phyloP scores from a whole-genome alignment of 92 coral and sea anemone species.

The Palythoa caribaeorum region DNA sequence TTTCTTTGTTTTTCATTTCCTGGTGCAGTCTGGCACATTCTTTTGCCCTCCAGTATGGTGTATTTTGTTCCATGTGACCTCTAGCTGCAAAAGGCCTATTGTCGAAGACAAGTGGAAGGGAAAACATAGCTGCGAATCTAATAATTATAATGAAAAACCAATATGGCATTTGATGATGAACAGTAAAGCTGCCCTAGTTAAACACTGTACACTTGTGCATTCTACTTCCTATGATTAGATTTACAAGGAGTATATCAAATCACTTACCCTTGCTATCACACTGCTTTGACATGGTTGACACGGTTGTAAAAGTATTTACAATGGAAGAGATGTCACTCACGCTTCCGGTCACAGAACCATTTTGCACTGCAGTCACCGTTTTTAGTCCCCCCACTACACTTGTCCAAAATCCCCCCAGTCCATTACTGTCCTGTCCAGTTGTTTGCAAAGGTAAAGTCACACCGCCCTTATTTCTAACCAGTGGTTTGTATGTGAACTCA shows the following conservation, averaged over 20 bases:
- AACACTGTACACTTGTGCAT: too few species aligned
- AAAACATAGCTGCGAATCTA: too few species aligned
- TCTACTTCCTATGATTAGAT: too few species aligned
- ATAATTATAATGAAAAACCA: too few species aligned
- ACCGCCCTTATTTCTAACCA: conserved; percentile 38
- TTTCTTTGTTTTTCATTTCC: too few species aligned
- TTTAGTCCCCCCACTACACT: conserved; percentile 71
- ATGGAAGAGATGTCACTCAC: conserved; percentile 24
- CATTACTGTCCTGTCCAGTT: conserved; percentile 59
- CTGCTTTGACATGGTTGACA: conserved; percentile 44
- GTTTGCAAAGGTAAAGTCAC: conserved; percentile 48
- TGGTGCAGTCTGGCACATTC: too few species aligned
- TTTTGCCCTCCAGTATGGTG: too few species aligned
- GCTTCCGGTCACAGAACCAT: conserved; percentile 35
- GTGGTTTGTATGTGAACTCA: conserved; percentile 94
- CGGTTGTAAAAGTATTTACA: conserved; percentile 44
- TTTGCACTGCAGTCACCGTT: conserved; percentile 54
- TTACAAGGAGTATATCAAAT: not conserved
- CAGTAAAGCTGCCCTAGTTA: too few species aligned
- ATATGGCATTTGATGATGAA: too few species aligned
- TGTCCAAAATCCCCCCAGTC: conserved; percentile 68
- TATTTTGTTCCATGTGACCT: too few species aligned
- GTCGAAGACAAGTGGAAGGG: too few species aligned
- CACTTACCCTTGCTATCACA: not conserved
- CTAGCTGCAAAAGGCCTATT: too few species aligned